Evolutionary conservation across 1,140 invertebrate species (phyloP), one percentile per base, ranked within the genome.

Genomic region (Drosophila punjabiensis): DNA sequence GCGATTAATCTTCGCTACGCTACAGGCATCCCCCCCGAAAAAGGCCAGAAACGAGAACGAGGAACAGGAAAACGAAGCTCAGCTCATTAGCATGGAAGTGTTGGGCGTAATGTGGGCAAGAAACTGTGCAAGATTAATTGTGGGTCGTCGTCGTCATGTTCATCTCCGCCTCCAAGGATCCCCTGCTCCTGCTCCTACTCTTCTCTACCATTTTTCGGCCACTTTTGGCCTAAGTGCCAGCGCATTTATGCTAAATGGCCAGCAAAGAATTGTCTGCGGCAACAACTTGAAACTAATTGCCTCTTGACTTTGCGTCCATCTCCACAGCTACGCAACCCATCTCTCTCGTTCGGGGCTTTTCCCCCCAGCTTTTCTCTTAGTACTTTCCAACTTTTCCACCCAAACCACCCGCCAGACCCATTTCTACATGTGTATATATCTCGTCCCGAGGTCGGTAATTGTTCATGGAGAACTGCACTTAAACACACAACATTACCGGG

Each of bases 221-320:
- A 69, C 75, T 79, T 58, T 60, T 64, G 47, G 41, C 66, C 62
- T 58, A 71, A 87, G 64, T 87, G 83, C 32, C 80, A 77, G 53
- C 59, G 28, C 63, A 75, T 71, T 88, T 89, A 81, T 81, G 69
- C 81, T 88, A 89, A 88, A 84, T 79, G 81, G 63, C 64, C 43
- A 39, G 50, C 70, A 75, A 70, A 68, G 66, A 71, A 82, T 59
- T 73, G 65, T 62, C 55, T 77, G 76, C 39, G 76, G 68, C 77
- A 68, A 81, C 75, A 76, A 83, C 83, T 76, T 76, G 63, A 50
- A 73, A 77, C 71, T 84, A 89, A 85, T 88, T 89, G 69, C 81
- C 76, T 59, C 67, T 77, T 77, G 74, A 41, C 73, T 76, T 52
- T 61, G 45, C 35, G 30, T 33, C 37, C 53, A 73, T 70, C 65